phyloP scores from a whole-genome alignment of 2,113 vertebrate genomes.

The Aegithalos caudatus region DNA sequence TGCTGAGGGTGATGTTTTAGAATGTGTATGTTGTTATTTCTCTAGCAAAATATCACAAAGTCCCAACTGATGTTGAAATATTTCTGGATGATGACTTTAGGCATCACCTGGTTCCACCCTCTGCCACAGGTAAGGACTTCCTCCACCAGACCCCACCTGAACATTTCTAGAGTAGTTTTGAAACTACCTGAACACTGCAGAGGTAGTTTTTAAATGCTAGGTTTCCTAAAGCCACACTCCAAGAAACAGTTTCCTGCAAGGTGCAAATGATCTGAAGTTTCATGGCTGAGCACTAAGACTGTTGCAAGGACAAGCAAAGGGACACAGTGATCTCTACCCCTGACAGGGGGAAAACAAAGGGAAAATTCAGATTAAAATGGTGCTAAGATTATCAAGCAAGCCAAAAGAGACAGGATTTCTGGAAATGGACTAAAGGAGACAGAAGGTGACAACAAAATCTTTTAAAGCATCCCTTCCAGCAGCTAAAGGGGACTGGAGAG shows the following conservation, averaged over 20 bases:
- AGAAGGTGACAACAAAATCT: not conserved
- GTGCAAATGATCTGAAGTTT: not conserved
- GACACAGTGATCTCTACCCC: not conserved
- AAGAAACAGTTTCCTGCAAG: not conserved
- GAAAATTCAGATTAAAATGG: not conserved
- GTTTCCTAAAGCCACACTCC: not conserved
- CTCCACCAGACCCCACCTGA: not conserved
- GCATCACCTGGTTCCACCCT: not conserved
- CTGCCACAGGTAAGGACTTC: not conserved
- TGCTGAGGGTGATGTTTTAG: accelerated
- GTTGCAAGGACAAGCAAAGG: not conserved
- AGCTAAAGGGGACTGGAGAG: not conserved
- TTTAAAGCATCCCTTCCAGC: not conserved
- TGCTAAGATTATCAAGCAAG: not conserved
- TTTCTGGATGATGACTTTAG: not conserved
- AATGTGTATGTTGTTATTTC: accelerated
- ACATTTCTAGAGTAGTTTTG: not conserved
- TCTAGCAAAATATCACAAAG: not conserved
- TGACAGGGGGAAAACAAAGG: accelerated
- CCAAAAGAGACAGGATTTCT: not conserved
- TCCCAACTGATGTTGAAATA: not conserved
- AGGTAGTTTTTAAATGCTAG: not conserved
- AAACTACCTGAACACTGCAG: not conserved
- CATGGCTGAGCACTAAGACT: not conserved
- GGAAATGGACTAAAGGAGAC: not conserved